phyloP scores from a whole-genome alignment of 2,797 vertebrate species.

The Hemitrygon akajei region DNA sequence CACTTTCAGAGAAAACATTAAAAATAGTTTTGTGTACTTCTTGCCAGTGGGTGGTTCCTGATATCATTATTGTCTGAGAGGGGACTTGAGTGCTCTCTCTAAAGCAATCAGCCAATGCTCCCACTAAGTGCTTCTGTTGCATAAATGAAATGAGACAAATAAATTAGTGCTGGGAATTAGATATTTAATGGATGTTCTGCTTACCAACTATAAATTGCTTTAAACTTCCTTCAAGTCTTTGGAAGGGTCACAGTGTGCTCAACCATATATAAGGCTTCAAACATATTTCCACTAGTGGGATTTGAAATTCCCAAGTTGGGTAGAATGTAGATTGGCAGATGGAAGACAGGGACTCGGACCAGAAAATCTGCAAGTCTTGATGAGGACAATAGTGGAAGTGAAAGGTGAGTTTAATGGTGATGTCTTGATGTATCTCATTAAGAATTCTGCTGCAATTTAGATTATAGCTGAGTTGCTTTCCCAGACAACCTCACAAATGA shows the following conservation, averaged over 20 bases:
- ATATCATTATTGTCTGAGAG: neutral
- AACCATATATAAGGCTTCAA: neutral
- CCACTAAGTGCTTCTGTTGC: conserved; percentile 19
- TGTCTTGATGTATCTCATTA: neutral
- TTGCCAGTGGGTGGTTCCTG: neutral
- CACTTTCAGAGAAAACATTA: neutral
- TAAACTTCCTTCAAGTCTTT: neutral
- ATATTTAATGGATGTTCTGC: neutral
- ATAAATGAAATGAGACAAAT: conserved; percentile 15
- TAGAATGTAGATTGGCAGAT: neutral
- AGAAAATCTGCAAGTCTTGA: neutral
- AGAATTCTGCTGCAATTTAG: neutral
- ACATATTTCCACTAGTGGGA: neutral
- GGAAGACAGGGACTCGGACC: neutral
- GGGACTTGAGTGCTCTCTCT: conserved; percentile 16
- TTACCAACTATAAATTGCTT: conserved; percentile 29
- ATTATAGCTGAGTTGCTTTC: neutral
- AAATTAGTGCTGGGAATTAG: conserved; percentile 30
- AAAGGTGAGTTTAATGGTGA: neutral
- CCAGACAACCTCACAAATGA: neutral
- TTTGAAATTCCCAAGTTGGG: neutral
- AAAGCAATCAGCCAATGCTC: neutral
- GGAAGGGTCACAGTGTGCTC: neutral
- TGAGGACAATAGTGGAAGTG: neutral
- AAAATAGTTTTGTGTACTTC: neutral